Base-by-base conservation (phyloP, 1,140 invertebrate species). In the Neodiprion virginianus region DNA sequence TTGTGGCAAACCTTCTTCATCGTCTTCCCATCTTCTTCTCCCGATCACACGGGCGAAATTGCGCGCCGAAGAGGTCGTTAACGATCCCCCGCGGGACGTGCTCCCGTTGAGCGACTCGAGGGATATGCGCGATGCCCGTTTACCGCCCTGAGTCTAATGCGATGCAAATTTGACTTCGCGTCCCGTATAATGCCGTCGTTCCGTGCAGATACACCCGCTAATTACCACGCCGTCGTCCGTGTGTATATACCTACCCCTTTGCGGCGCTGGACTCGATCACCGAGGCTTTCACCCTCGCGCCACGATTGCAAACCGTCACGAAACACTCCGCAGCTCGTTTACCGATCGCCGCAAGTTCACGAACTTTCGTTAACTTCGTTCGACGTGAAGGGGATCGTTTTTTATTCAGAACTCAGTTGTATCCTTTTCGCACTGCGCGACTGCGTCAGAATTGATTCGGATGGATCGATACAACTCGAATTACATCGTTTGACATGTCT, bases 121-220 rank as follows among this genome's bases (percentile, higher is more conserved):
- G 53, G 53, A 17, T 61, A 14, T 61, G 11, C 53, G n/a, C 53
- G 53, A 61, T 61, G 53, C 11, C 53, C 53, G 53, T 17, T 61
- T 61, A 61, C 53, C 53, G 53, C 53, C 53, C 53, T 61, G 53
- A 61, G 53, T 61, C 11, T 69, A 69, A 69, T 69, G 17, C 67
- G 67, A 69, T 69, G 67, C 67, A 69, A 69, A 69, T 69, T 21
- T 47, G 17, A 17, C 67, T 47, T 23, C 17, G 67, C 67, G 40
- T 69, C 17, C 67, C 40, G 67, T 69, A 69, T 69, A 69, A 69
- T 69, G 67, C 67, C 12, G 67, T 47, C 67, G 40, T 69, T 69
- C 67, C 67, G 67, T 47, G 40, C 67, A 69, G 67, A 69, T 69
- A 69, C 40, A 69, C 67, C 23, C 67, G 67, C 67, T 69, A 21